Percentiles rank a stretch among this genome's conserved stretches.
These are phyloP conservation scores for Lamellibrachia luymesi DNA, from an alignment of 1,140 invertebrate species.

Conservation along the genomic window DNA sequence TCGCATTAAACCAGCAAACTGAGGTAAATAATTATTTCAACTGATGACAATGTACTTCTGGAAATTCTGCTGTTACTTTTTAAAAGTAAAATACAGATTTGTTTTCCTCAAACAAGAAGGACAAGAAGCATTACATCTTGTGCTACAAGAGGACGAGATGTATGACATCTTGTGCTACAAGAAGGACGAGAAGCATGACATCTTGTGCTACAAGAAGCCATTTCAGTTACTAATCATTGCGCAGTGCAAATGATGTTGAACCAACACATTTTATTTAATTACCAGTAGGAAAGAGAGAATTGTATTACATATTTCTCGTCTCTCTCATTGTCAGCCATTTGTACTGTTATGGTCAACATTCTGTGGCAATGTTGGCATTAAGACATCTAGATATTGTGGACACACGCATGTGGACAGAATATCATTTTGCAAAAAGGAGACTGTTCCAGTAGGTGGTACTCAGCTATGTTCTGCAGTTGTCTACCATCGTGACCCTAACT, in stretches of 20 bases:
- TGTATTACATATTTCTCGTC: neutral
- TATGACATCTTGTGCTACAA: too few species aligned
- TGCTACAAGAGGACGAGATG: too few species aligned
- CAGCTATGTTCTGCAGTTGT: too few species aligned
- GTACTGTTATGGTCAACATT: neutral
- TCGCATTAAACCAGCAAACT: neutral
- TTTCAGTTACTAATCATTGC: neutral
- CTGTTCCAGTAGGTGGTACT: too few species aligned
- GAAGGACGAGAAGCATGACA: neutral
- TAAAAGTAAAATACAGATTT: neutral
- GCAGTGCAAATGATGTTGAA: neutral
- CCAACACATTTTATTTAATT: neutral
- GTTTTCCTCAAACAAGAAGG: neutral
- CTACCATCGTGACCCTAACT: too few species aligned
- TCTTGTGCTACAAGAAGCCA: neutral
- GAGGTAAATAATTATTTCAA: neutral
- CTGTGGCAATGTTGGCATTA: too few species aligned
- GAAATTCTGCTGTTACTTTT: neutral
- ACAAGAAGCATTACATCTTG: neutral
- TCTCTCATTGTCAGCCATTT: neutral
- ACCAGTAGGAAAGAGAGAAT: neutral
- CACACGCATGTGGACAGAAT: too few species aligned
- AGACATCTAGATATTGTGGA: too few species aligned
- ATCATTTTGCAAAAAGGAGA: too few species aligned
- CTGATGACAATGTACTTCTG: neutral